These are phyloP conservation scores for Drosophila rhopaloa DNA, from an alignment of 1,140 invertebrate genomes.

Conservation along the genomic window DNA sequence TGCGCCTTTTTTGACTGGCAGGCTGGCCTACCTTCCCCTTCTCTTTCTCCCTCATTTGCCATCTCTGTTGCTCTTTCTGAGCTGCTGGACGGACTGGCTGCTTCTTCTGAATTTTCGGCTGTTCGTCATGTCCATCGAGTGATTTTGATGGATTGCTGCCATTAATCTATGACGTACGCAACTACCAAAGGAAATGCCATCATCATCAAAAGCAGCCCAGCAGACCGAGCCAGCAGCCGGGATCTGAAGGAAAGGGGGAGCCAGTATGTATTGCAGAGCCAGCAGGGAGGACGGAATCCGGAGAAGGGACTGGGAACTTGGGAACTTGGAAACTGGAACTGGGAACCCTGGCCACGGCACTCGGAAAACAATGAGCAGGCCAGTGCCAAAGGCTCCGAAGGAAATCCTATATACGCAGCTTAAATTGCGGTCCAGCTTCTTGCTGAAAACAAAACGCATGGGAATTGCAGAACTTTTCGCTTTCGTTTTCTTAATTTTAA, in stretches of 20 bases:
- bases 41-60: neutral
- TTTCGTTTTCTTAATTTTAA: slow-evolving; percentile 67
- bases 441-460: slow-evolving; percentile 62
- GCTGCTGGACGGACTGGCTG: slow-evolving; percentile 41
- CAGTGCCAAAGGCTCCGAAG: slow-evolving; percentile 9
- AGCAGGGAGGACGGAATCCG: slow-evolving; percentile 4
- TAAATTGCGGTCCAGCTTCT: slow-evolving; percentile 9
- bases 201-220: slow-evolving; percentile 81
- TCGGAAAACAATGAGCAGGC: slow-evolving; percentile 54
- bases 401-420: slow-evolving; percentile 48
- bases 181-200: slow-evolving; percentile 84
- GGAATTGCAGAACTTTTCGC: slow-evolving; percentile 69
- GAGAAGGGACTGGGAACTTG: slow-evolving; percentile 28
- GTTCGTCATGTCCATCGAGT: slow-evolving; percentile 84
- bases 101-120: slow-evolving; percentile 76
- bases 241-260: slow-evolving; percentile 40
- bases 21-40: slow-evolving; percentile 13
- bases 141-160: slow-evolving; percentile 85
- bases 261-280: slow-evolving; percentile 10
- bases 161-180: slow-evolving; percentile 85
- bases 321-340: slow-evolving; percentile 6
- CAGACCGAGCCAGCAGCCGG: slow-evolving; percentile 46
- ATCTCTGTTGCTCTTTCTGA: slow-evolving; percentile 6
- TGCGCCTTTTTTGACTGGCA: slow-evolving; percentile 21
- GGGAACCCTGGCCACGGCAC: slow-evolving; percentile 3